Conservation (phyloP, 23 tunicate species). For the Phallusia fumigata region DNA sequence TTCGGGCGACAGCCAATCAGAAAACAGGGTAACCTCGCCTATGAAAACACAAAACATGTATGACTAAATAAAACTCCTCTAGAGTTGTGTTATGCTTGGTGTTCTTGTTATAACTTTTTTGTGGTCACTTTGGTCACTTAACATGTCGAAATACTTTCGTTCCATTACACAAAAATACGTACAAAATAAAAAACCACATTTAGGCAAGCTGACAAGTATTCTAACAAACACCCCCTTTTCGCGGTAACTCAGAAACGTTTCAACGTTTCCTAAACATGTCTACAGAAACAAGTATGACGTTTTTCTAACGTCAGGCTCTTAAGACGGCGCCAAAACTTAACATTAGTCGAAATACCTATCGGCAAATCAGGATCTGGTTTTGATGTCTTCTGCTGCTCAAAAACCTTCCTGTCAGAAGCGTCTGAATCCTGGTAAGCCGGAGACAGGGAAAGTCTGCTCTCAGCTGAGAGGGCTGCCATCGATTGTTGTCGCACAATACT, state of each 20-base stretch:
- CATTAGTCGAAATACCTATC: constrained; percentile 15
- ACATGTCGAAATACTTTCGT: no score
- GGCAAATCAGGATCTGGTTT: constrained; percentile 26
- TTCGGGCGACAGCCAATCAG: constrained; percentile 48
- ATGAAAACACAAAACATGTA: not conserved
- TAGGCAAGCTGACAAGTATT: no score
- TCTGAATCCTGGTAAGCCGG: not conserved
- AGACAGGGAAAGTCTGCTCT: not conserved
- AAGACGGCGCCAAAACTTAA: not conserved
- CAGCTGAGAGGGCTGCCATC: not conserved
- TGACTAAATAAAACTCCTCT: no score
- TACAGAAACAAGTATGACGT: no score
- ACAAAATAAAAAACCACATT: no score
- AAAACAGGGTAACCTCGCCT: constrained; percentile 46
- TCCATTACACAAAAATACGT: no score
- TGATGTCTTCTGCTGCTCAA: not conserved
- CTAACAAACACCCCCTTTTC: no score
- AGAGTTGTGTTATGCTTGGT: no score
- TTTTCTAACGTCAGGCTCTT: not conserved
- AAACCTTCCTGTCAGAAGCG: not conserved
- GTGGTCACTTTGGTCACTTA: no score
- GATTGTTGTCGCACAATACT: constrained; percentile 2
- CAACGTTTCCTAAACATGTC: no score
- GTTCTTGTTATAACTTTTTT: no score
- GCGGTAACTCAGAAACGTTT: no score